phyloP scores from a whole-genome alignment of 2,888 invertebrate species.

The Sepioteuthis lessoniana region DNA sequence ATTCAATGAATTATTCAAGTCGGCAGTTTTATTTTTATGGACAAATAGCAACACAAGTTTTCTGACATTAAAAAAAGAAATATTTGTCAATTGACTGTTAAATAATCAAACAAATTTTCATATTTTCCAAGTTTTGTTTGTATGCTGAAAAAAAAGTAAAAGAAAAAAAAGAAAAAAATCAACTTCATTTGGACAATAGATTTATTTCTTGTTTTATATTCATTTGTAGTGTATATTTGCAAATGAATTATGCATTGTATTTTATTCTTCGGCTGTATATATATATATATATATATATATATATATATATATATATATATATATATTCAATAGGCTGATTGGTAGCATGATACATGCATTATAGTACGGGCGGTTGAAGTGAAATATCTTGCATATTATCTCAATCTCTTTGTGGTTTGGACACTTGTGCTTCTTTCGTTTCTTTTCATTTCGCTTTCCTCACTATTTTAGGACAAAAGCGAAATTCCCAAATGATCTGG shows the following conservation, averaged over 20 bases:
- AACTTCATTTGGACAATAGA: background rate
- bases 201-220: background rate
- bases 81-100: too few species aligned
- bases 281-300: constrained; percentile 46
- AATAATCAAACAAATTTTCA: too few species aligned
- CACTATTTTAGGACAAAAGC: background rate
- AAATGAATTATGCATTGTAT: too few species aligned
- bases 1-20: too few species aligned
- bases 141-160: too few species aligned
- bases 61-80: too few species aligned
- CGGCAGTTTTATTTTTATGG: too few species aligned
- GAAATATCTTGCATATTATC: background rate
- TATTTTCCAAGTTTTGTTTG: too few species aligned
- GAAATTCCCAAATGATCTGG: background rate
- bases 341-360: background rate
- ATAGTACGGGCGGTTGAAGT: background rate
- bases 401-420: background rate
- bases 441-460: background rate
- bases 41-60: too few species aligned
- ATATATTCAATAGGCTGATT: background rate
- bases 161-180: too few species aligned
- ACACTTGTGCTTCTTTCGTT: background rate
- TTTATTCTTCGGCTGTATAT: background rate
- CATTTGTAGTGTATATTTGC: too few species aligned
- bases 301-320: constrained; percentile 44